These are phyloP conservation scores for Rhopalosiphum maidis DNA, from an alignment of 1,140 invertebrate genomes.

Conservation along the genomic window DNA sequence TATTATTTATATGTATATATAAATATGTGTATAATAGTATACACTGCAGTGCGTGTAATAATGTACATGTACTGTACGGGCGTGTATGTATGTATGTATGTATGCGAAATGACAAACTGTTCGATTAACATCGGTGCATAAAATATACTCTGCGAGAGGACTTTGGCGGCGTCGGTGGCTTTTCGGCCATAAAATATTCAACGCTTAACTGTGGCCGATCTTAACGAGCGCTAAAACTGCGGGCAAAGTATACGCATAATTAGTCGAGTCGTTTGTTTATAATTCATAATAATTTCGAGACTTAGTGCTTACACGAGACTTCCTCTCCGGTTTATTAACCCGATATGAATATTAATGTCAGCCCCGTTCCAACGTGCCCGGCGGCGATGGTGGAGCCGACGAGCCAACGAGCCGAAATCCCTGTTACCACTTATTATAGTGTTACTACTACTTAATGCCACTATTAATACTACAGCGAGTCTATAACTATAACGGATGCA, in stretches of 20 bases:
- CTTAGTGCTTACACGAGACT: conserved; percentile 48
- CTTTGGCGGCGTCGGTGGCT: neutral
- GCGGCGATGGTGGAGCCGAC: neutral
- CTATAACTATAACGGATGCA: neutral
- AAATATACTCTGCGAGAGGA: neutral
- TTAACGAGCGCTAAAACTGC: conserved; percentile 55
- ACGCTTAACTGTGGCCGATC: conserved; percentile 52
- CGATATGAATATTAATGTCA: conserved; percentile 56
- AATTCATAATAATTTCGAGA: conserved; percentile 57
- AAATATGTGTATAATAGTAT: neutral
- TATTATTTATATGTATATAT: no score
- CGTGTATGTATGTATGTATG: neutral
- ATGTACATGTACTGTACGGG: neutral
- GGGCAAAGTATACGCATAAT: conserved; percentile 54
- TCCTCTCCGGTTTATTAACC: conserved; percentile 54
- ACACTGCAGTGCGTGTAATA: neutral
- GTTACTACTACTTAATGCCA: neutral
- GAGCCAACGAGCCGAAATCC: conserved; percentile 5
- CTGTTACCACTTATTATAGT: neutral
- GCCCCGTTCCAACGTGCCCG: neutral
- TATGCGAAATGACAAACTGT: conserved; percentile 48
- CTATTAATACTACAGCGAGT: neutral
- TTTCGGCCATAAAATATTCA: conserved; percentile 53
- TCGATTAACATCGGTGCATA: conserved; percentile 47
- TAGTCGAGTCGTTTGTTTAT: conserved; percentile 53